Evolutionary conservation across 2,888 invertebrate genomes (phyloP), one percentile per base, ranked within the genome.

Genomic region (Ptychoptera albimana): DNA sequence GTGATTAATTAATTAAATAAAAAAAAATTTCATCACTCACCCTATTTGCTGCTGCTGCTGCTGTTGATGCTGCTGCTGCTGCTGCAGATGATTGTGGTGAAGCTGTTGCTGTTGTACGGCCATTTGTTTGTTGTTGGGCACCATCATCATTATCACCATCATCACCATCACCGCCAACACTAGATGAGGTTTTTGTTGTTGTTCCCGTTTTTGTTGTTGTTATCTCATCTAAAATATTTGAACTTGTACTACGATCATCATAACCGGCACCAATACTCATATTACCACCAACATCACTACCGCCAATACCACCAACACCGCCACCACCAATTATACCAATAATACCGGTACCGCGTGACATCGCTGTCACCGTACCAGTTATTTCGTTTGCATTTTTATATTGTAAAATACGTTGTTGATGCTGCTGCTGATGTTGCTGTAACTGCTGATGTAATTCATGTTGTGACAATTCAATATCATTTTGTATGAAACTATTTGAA

Each of bases 381-480:
- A 13, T 15, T 16, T 7, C n/a, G 12, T 8, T 11, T 2, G 9
- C 8, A 8, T 12, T 38, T 11, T 23, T 38, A 2, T 15, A 29
- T 1, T 13, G 29, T 30, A 37, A 4, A 8, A 13, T n/a, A 15
- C n/a, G 34, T 4, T 37, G 2, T 12, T 39, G 11, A 39, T 44
- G 46, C n/a, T 44, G 47, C 35, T 45, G 40, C n/a, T 40, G 44
- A 11, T 45, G 46, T 12, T 49, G 46, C 11, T 43, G 16, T 37
- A 44, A 39, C 6, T 47, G 42, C 14, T 39, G 35, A n/a, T n/a
- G n/a, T n/a, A n/a, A n/a, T n/a, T n/a, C n/a, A n/a, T n/a, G 10
- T 8, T 16, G 10, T 16, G 35, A 45, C 42, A 43, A n/a, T 38
- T 40, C 13, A 42, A 40, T 30, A 35, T 46, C 45, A 40, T 36